Evolutionary conservation across 1,140 invertebrate genomes (phyloP).

Genomic region (Pseudomyrmex concolor): DNA sequence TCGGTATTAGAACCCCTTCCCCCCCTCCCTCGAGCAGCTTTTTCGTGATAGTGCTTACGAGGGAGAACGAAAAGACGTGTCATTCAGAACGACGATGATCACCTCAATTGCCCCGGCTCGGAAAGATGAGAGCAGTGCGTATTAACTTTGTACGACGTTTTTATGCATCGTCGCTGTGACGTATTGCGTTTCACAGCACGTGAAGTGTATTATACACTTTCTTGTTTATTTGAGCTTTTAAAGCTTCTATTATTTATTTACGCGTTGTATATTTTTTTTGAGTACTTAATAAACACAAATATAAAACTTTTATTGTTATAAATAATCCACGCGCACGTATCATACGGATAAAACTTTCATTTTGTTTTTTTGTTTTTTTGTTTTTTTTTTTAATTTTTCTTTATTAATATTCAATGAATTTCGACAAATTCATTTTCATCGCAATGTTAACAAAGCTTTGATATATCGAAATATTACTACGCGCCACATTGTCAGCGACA

Average conservation of each 20-base stretch:
- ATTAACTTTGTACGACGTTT: constrained; percentile 1
- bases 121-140: constrained; percentile 11
- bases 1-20: constrained; percentile 63
- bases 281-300: too few species aligned
- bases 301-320: too few species aligned
- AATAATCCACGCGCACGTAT: too few species aligned
- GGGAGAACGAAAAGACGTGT: constrained; percentile 63
- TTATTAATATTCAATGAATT: background rate
- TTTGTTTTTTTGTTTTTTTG: too few species aligned
- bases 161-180: background rate
- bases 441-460: constrained; percentile 6
- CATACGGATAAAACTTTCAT: too few species aligned
- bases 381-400: background rate
- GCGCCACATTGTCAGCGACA: constrained; percentile 49
- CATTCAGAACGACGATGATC: constrained; percentile 49
- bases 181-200: background rate
- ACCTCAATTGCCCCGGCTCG: constrained; percentile 14
- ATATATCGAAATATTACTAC: constrained; percentile 37
- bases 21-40: constrained; percentile 58
- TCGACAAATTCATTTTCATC: constrained; percentile 8
- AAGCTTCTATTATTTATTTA: too few species aligned
- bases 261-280: too few species aligned
- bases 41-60: constrained; percentile 65
- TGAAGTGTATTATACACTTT: background rate
- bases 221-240: too few species aligned